phyloP scores from a whole-genome alignment of 2,888 invertebrate species.

The Ceratothoa steindachneri region DNA sequence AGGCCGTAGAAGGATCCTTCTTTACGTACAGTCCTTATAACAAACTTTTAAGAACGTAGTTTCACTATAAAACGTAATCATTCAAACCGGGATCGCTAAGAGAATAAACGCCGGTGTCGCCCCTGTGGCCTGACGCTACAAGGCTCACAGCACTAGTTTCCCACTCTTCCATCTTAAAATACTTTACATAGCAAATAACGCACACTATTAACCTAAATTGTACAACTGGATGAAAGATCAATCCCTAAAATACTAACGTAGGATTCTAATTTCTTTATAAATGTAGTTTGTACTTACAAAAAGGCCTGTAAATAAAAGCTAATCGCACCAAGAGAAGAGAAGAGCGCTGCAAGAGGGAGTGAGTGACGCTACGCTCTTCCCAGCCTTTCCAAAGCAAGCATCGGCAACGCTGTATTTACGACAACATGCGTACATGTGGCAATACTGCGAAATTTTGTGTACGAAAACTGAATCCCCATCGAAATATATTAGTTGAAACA shows the following conservation, averaged over 20 bases:
- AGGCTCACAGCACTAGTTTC: not conserved
- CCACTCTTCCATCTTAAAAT: not conserved
- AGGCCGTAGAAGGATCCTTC: not conserved
- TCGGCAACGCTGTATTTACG: not conserved
- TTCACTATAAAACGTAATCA: not conserved
- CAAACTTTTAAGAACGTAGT: not conserved
- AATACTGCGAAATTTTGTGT: not conserved
- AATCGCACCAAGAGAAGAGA: not conserved
- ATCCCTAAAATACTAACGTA: not conserved
- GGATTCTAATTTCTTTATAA: not conserved
- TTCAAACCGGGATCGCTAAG: not conserved
- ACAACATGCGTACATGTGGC: conserved; percentile 4
- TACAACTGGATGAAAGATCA: not conserved
- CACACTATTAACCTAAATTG: not conserved
- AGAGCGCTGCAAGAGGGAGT: not conserved
- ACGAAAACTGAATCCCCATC: not conserved
- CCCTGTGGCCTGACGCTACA: conserved; percentile 23
- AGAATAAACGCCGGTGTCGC: not conserved
- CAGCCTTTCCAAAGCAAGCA: not conserved
- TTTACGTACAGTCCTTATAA: not conserved
- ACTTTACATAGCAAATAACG: not conserved
- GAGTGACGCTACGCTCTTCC: not conserved
- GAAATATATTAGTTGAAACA: too few species aligned
- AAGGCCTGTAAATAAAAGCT: not conserved
- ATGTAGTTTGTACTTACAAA: not conserved